Evolutionary conservation across 2,797 vertebrate genomes (phyloP), one percentile per base, ranked within the genome.

Genomic region (Caiman crocodilus): DNA sequence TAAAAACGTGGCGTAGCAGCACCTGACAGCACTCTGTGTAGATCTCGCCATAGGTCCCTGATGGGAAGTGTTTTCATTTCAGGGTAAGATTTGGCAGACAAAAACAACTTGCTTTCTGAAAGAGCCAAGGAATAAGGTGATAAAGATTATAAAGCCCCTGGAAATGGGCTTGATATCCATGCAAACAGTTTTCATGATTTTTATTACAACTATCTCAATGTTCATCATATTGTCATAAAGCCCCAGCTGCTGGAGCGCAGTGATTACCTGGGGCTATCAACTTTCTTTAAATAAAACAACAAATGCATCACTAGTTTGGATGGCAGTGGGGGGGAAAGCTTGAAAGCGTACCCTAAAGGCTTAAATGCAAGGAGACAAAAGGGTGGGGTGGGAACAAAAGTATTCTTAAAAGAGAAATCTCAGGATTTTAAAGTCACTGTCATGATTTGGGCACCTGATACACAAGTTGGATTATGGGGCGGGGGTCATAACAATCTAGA

Each of bases 201-300:
- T 79, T 57, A 23, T 63, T 75, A 60, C 1, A 26, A 79, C 3
- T 50, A 57, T 30, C 10, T 5, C 60, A 14, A 61, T 79, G 76
- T 57, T 67, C 1, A 1, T 0, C 15, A 2, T 73, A 1, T 32
- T 35, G 55, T 65, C 81, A 65, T 59, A 58, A 12, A 65, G 1
- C 60, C 78, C 56, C 8, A 55, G 59, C 18, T 76, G 60, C 75
- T 65, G n/a, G n/a, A 73, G 26, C 26, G 50, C 63, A 64, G 26
- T 14, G 28, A 15, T 50, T 59, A 79, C 26, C n/a, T 60, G 74
- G 61, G 90, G 74, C 61, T 74, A 59, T 74, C 5, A 55, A 63
- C 35, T 56, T 88, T 61, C 1, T 0, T 80, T 87, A 50, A 35
- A 67, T 81, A 58, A 56, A 61, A 55, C 42, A 55, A 35, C 35